Conservation (phyloP, 2,888 invertebrate species). For the Sarcophaga subvicina region DNA sequence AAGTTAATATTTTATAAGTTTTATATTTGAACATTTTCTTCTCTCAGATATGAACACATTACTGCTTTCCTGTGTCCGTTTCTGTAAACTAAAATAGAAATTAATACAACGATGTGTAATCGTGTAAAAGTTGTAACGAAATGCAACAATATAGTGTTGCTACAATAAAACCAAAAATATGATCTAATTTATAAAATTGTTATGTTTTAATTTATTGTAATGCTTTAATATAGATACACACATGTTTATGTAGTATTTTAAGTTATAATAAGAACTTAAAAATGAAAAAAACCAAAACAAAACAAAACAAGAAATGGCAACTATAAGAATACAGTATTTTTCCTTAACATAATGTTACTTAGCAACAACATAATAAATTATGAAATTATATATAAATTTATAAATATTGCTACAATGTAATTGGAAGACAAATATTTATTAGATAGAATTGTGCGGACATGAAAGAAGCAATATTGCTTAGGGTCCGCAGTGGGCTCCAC, state of each 20-base stretch:
- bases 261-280: conserved; percentile 30
- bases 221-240: conserved; percentile 21
- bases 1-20: conserved; percentile 1
- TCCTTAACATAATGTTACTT: background rate
- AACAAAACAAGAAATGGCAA: conserved; percentile 31
- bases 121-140: conserved; percentile 25
- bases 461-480: conserved; percentile 40
- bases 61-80: conserved; percentile 21
- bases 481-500: conserved; percentile 75
- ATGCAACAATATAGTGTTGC: conserved; percentile 29
- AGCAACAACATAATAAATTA: conserved; percentile 19
- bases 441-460: too few relatives aligned
- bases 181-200: conserved; percentile 43
- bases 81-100: conserved; percentile 25
- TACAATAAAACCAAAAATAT: conserved; percentile 56
- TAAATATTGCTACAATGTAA: conserved; percentile 35
- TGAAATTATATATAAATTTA: background rate
- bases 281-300: conserved; percentile 30
- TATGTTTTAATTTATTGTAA: conserved; percentile 53
- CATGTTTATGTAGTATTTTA: conserved; percentile 32
- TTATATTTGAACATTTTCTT: background rate
- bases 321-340: background rate
- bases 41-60: background rate
- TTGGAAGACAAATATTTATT: conserved; percentile 55
- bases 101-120: conserved; percentile 38